phyloP scores from a whole-genome alignment of 1,140 invertebrate genomes.

The Telenomus remus region DNA sequence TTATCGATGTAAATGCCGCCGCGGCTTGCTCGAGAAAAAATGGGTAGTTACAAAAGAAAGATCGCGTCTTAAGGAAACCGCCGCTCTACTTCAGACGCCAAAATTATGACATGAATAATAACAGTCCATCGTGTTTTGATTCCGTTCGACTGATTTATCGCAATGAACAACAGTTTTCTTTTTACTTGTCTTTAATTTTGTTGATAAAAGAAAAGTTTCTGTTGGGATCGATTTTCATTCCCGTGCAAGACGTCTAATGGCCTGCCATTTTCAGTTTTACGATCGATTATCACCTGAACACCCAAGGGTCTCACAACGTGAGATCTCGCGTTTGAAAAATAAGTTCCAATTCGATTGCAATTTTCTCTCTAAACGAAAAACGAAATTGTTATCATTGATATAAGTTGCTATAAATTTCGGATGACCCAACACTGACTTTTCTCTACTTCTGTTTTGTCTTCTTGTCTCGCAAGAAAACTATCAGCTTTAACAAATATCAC shows the following conservation, averaged over 20 bases:
- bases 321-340: too few species aligned
- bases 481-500: slow-evolving; percentile 25
- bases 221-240: slow-evolving; percentile 59
- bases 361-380: neutral
- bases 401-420: neutral
- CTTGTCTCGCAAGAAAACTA: neutral
- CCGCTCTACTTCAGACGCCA: slow-evolving; percentile 5
- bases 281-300: slow-evolving; percentile 70
- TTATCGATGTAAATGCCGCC: slow-evolving; percentile 72
- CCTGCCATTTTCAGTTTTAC: slow-evolving; percentile 65
- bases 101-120: slow-evolving; percentile 53
- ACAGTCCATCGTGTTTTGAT: slow-evolving; percentile 40
- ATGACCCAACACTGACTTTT: neutral
- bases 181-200: slow-evolving; percentile 28
- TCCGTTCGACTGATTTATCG: slow-evolving; percentile 38
- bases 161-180: slow-evolving; percentile 39
- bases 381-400: neutral
- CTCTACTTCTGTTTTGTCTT: neutral
- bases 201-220: slow-evolving; percentile 24
- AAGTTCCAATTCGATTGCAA: neutral
- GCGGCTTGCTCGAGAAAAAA: slow-evolving; percentile 57
- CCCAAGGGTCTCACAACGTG: slow-evolving; percentile 52
- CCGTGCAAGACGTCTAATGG: slow-evolving; percentile 55
- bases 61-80: slow-evolving; percentile 22
- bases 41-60: slow-evolving; percentile 50